Evolutionary conservation across 1,140 invertebrate genomes (phyloP).

Genomic region (Plectrocnemia conspersa): DNA sequence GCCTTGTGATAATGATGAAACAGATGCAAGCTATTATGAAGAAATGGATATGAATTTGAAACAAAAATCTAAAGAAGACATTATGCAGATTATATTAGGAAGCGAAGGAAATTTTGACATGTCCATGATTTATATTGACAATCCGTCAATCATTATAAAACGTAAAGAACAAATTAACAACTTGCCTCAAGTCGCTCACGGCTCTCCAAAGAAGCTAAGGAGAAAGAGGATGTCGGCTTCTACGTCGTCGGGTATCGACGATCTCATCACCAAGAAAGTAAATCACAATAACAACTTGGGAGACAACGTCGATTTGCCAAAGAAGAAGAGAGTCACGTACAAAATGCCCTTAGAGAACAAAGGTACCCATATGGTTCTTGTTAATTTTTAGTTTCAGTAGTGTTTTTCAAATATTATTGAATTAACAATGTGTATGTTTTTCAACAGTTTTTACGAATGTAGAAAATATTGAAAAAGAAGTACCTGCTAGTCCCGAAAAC

Average conservation of each 20-base stretch:
- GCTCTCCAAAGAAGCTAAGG: neutral
- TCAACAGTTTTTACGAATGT: neutral
- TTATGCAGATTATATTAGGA: slow-evolving; percentile 32
- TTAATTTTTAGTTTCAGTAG: neutral
- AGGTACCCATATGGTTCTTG: neutral
- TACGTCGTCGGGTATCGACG: neutral
- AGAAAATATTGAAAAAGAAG: neutral
- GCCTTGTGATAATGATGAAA: no score
- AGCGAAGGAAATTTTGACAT: slow-evolving; percentile 19
- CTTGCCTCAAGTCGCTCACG: neutral
- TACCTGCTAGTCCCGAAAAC: slow-evolving; percentile 25
- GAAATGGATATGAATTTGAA: slow-evolving; percentile 18
- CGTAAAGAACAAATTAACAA: no score
- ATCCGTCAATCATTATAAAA: neutral
- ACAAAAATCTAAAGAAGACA: slow-evolving; percentile 23
- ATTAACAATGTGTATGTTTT: neutral
- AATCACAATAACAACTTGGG: slow-evolving; percentile 17
- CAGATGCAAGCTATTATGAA: slow-evolving; percentile 8
- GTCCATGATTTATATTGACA: slow-evolving; percentile 18
- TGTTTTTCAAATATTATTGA: neutral
- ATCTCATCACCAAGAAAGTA: neutral
- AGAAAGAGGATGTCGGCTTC: slow-evolving; percentile 10
- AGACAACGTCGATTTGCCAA: neutral
- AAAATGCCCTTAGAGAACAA: slow-evolving; percentile 8
- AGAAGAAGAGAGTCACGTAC: slow-evolving; percentile 3